phyloP scores from a whole-genome alignment of 2,113 vertebrate species.

The Halcyon malimbica region DNA sequence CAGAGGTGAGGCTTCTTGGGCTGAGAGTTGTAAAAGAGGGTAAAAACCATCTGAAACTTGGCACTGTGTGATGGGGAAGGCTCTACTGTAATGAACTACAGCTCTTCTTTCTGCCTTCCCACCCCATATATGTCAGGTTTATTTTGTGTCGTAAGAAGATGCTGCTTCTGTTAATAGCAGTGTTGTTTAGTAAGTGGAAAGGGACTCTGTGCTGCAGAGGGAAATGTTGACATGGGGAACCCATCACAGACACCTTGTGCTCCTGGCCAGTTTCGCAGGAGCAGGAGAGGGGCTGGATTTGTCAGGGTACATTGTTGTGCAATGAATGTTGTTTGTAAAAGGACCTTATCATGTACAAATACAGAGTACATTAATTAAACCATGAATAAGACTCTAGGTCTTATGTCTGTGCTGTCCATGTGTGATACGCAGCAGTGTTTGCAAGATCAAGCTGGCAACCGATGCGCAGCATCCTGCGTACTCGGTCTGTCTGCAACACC shows the following conservation, averaged over 20 bases:
- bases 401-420: rapidly evolving
- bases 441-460: background rate
- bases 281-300: background rate
- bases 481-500: background rate
- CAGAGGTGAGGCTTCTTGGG: background rate
- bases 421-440: background rate
- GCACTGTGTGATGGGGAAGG: background rate
- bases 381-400: rapidly evolving
- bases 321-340: background rate
- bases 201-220: background rate
- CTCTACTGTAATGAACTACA: background rate
- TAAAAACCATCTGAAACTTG: background rate
- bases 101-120: background rate
- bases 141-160: background rate
- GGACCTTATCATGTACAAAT: background rate
- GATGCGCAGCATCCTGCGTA: rapidly evolving
- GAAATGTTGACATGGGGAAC: background rate
- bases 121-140: rapidly evolving
- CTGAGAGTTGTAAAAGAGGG: background rate
- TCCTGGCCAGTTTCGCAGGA: background rate
- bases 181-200: background rate
- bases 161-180: background rate
- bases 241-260: background rate
- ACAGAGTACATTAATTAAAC: background rate
- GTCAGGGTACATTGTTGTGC: rapidly evolving